Evolutionary conservation across 1,140 invertebrate genomes (phyloP).

Genomic region (Drosophila persimilis): DNA sequence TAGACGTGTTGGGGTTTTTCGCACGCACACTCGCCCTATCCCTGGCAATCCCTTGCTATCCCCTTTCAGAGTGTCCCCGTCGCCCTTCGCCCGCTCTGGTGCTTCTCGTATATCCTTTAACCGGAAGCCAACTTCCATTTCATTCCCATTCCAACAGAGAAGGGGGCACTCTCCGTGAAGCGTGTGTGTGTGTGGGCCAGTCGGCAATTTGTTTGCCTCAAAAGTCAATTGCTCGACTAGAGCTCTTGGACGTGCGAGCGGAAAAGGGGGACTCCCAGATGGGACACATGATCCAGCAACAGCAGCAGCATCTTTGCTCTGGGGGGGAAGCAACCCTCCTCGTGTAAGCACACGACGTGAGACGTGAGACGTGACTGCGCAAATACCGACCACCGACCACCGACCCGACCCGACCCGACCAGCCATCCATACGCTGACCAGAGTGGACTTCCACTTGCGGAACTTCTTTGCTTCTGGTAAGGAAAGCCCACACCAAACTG

Average conservation of each 20-base stretch:
- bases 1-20: conserved; percentile 76
- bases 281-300: conserved; percentile 56
- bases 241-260: conserved; percentile 15
- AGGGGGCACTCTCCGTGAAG: not conserved
- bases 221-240: conserved; percentile 55
- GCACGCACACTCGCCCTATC: conserved; percentile 58
- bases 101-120: conserved; percentile 71
- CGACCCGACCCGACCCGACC: too few species aligned
- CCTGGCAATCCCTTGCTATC: not conserved
- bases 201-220: conserved; percentile 73
- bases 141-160: conserved; percentile 36
- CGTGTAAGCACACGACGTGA: conserved; percentile 20
- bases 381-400: too few species aligned
- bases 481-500: too few species aligned
- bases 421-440: not conserved
- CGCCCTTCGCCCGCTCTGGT: not conserved
- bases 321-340: conserved; percentile 46
- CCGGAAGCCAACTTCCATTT: conserved; percentile 76
- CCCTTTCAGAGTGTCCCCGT: not conserved
- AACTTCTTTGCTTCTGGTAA: too few species aligned
- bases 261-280: not conserved
- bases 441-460: too few species aligned
- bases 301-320: conserved; percentile 41
- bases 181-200: conserved; percentile 49
- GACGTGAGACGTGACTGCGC: conserved; percentile 43